These are phyloP conservation scores for Atta cephalotes DNA, from an alignment of 1,140 invertebrate species.

Conservation along the genomic window DNA sequence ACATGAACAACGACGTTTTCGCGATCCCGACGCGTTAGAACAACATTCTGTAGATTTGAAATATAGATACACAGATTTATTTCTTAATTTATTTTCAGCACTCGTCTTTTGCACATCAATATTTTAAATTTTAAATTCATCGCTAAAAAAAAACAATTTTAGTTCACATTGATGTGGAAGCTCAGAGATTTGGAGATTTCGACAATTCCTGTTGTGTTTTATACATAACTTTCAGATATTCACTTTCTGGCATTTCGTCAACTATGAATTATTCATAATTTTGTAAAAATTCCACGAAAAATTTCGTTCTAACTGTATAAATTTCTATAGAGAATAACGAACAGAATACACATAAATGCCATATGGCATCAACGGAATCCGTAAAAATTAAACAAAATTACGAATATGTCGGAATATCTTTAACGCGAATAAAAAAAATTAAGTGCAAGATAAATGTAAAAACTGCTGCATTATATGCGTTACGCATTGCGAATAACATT, in stretches of 20 bases:
- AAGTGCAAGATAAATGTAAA: constrained; percentile 4
- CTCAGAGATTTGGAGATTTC: constrained; percentile 13
- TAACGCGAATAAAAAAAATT: not conserved
- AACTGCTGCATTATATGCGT: constrained; percentile 22
- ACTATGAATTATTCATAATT: constrained; percentile 28
- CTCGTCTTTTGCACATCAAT: not conserved
- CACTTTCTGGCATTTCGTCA: constrained; percentile 19
- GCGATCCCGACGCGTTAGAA: not conserved
- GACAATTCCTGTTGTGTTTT: constrained; percentile 4
- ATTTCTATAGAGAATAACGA: not conserved
- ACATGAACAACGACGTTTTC: not conserved
- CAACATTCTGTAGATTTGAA: not conserved
- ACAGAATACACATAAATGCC: not conserved
- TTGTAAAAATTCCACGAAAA: not conserved
- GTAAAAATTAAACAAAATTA: constrained; percentile 35
- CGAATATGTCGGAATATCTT: not conserved
- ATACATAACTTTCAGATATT: not conserved
- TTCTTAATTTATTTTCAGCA: not conserved
- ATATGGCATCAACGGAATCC: not conserved
- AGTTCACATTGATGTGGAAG: not conserved
- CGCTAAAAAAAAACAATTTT: not conserved
- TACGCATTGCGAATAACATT: constrained; percentile 22
- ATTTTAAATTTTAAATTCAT: not conserved
- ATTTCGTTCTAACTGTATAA: constrained; percentile 5
- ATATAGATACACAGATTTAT: not conserved